These are phyloP conservation scores for Coptotermes formosanus DNA, from an alignment of 1,140 invertebrate species.

Conservation along the genomic window DNA sequence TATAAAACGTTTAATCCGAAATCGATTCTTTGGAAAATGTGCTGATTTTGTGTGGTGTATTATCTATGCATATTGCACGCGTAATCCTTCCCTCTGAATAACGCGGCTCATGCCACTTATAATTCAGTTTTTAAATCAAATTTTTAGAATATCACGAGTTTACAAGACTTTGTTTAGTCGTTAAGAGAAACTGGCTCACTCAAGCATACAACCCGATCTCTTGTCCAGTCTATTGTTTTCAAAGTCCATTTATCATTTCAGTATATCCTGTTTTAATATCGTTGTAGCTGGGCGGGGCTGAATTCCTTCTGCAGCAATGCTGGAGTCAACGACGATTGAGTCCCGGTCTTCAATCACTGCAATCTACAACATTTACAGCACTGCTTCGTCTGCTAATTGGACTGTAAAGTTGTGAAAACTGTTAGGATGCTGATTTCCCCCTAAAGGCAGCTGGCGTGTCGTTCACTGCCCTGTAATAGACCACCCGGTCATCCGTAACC, in stretches of 20 bases:
- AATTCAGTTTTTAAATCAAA: neutral
- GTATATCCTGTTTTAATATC: too few relatives aligned
- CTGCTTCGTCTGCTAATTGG: neutral
- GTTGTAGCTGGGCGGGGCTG: too few relatives aligned
- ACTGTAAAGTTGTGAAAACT: slow-evolving; percentile 13
- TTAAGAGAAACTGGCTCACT: neutral
- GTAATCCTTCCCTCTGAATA: too few relatives aligned
- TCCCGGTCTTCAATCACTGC: too few relatives aligned
- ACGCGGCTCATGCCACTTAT: too few relatives aligned
- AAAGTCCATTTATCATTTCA: neutral
- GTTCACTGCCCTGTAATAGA: slow-evolving; percentile 4
- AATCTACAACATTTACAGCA: neutral
- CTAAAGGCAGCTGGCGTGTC: neutral
- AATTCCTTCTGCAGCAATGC: too few relatives aligned
- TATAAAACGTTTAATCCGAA: too few relatives aligned
- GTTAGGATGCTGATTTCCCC: slow-evolving; percentile 8
- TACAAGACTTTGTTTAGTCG: neutral
- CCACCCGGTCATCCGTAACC: neutral
- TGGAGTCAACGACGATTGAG: too few relatives aligned
- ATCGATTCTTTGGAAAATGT: too few relatives aligned
- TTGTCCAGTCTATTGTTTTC: neutral
- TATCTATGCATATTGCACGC: too few relatives aligned
- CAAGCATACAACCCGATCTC: neutral
- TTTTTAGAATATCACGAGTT: neutral
- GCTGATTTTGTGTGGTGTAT: too few relatives aligned